A percentile compares a stretch with the other conserved stretches of the same genome.
phyloP scores from a whole-genome alignment of 2,113 vertebrate species.

The Podarcis cretensis region DNA sequence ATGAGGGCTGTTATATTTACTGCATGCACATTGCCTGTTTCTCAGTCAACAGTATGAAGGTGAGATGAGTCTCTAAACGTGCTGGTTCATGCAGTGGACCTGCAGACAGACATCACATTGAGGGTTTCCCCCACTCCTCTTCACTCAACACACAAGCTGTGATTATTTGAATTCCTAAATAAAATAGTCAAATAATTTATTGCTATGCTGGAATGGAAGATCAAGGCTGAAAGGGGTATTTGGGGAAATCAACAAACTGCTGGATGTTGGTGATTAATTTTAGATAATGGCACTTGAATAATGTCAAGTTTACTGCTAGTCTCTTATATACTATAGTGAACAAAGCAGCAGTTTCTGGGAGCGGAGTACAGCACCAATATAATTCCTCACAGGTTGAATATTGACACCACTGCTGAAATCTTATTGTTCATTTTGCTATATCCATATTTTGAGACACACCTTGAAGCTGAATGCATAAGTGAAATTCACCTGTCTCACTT shows the following conservation, averaged over 20 bases:
- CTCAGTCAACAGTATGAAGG: background rate
- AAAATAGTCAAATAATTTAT: background rate
- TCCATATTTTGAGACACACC: background rate
- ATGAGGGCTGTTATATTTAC: background rate
- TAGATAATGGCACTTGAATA: background rate
- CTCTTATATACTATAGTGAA: background rate
- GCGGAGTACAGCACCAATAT: background rate
- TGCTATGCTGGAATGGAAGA: background rate
- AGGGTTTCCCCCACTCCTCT: background rate
- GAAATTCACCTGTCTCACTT: background rate
- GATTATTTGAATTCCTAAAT: background rate
- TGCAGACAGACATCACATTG: background rate
- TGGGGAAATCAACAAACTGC: background rate
- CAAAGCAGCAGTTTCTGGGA: background rate
- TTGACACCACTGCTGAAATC: background rate
- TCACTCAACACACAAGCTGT: rapidly evolving
- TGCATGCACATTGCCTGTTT: background rate
- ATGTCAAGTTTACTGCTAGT: background rate
- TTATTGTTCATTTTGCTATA: background rate
- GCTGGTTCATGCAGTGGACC: background rate
- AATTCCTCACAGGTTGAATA: background rate
- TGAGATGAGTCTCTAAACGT: background rate
- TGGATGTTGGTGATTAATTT: background rate
- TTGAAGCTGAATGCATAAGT: background rate
- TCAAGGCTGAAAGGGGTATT: background rate